A percentile compares a stretch with the other conserved stretches of the same genome.
Conservation (phyloP, 2,113 vertebrate genomes). For the Ploceus nigricollis region DNA sequence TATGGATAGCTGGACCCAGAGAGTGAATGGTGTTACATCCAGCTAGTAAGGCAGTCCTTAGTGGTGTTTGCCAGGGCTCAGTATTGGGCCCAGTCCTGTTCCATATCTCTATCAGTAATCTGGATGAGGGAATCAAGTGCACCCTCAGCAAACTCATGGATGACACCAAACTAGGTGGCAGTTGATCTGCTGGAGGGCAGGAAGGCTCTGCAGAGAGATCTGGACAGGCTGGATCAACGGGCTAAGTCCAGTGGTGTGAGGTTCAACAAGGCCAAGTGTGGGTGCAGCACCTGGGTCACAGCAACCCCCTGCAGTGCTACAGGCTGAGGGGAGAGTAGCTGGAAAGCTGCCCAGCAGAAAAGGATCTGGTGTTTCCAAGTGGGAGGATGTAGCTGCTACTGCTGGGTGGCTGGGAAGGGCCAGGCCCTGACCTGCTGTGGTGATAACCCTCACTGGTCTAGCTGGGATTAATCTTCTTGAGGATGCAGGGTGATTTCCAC, state of each 20-base stretch:
- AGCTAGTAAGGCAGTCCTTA: background rate
- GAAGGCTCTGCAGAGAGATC: background rate
- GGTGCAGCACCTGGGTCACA: background rate
- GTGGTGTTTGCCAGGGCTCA: background rate
- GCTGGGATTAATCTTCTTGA: background rate
- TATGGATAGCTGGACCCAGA: background rate
- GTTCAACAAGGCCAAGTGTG: background rate
- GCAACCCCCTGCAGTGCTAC: fast-evolving
- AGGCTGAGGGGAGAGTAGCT: background rate
- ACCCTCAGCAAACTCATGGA: background rate
- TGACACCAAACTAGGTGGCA: background rate
- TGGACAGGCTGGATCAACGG: background rate
- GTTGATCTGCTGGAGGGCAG: background rate
- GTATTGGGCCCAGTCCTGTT: background rate
- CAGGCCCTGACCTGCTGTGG: background rate
- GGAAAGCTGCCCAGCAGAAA: background rate
- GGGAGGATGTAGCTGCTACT: background rate
- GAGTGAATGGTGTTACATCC: background rate
- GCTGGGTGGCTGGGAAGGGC: background rate
- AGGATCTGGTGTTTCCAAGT: background rate
- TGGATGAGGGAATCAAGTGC: background rate
- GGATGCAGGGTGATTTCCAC: background rate
- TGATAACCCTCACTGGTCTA: background rate
- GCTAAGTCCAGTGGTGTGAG: background rate
- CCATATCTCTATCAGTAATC: background rate